Evolutionary conservation across 1,140 invertebrate species (phyloP).

Genomic region (Notospermus geniculatus): DNA sequence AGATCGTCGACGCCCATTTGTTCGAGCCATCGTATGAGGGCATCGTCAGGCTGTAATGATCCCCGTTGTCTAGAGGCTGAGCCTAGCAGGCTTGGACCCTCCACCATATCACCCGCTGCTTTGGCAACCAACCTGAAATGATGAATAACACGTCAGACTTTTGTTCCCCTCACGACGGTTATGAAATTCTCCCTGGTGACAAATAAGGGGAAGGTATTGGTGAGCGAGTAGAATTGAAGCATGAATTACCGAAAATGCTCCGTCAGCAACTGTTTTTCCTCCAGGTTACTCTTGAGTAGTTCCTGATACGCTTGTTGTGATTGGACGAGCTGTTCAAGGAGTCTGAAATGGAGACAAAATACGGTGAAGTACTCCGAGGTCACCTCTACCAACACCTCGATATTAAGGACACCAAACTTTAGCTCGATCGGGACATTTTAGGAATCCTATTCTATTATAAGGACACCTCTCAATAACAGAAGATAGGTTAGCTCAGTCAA

Average conservation of each 20-base stretch:
- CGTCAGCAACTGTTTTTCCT: constrained; percentile 68
- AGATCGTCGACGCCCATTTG: constrained; percentile 41
- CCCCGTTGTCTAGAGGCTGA: not conserved
- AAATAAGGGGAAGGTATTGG: too few relatives aligned
- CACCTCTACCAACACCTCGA: too few relatives aligned
- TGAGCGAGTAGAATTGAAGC: too few relatives aligned
- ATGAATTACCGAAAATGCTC: constrained; percentile 44
- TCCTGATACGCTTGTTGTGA: constrained; percentile 70
- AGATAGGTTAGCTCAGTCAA: too few relatives aligned
- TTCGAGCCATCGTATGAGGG: constrained; percentile 47
- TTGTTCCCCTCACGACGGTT: not conserved
- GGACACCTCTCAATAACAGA: too few relatives aligned
- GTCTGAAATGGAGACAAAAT: constrained; percentile 34
- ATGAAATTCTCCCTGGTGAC: too few relatives aligned
- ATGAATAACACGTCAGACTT: not conserved
- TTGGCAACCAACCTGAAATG: not conserved
- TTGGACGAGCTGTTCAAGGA: constrained; percentile 66
- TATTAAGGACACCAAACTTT: too few relatives aligned
- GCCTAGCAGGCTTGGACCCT: not conserved
- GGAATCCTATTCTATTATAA: too few relatives aligned
- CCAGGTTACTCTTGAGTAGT: constrained; percentile 68
- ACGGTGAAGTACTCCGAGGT: not conserved
- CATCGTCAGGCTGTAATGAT: constrained; percentile 31
- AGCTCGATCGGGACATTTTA: too few relatives aligned
- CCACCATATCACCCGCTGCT: not conserved